Conservation (phyloP, 2,113 vertebrate genomes). For the Raphicerus campestris region DNA sequence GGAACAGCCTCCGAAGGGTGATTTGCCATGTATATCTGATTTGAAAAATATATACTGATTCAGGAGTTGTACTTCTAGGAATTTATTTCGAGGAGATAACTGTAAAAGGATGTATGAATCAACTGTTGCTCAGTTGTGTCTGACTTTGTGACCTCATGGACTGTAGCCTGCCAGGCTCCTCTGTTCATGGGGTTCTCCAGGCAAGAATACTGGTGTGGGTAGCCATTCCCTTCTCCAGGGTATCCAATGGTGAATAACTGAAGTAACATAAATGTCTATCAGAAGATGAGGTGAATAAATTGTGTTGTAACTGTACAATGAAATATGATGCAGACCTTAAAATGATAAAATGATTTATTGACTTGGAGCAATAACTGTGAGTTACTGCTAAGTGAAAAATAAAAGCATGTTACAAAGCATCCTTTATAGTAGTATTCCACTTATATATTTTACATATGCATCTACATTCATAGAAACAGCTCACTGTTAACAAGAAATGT, state of each 20-base stretch:
- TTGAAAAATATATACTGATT: background rate
- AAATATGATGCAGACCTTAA: background rate
- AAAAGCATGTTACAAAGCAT: background rate
- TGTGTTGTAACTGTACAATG: background rate
- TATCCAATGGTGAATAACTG: background rate
- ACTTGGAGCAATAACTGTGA: background rate
- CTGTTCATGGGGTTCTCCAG: background rate
- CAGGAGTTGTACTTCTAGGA: slow-evolving; percentile 1
- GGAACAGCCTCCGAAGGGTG: background rate
- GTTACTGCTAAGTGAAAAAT: background rate
- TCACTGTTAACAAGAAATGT: background rate
- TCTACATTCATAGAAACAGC: background rate
- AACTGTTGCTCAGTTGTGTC: background rate
- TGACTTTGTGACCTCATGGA: background rate
- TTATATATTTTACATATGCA: background rate
- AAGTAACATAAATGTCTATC: slow-evolving; percentile 14
- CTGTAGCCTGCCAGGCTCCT: background rate
- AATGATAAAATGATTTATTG: slow-evolving; percentile 18
- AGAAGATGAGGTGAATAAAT: background rate
- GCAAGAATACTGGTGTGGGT: background rate
- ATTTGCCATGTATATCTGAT: background rate
- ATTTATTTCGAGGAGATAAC: background rate
- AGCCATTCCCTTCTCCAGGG: background rate
- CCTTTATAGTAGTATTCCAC: background rate
- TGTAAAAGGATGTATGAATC: background rate